Evolutionary conservation across 2,113 vertebrate species (phyloP).

Genomic region (Phylloscopus trochilus): DNA sequence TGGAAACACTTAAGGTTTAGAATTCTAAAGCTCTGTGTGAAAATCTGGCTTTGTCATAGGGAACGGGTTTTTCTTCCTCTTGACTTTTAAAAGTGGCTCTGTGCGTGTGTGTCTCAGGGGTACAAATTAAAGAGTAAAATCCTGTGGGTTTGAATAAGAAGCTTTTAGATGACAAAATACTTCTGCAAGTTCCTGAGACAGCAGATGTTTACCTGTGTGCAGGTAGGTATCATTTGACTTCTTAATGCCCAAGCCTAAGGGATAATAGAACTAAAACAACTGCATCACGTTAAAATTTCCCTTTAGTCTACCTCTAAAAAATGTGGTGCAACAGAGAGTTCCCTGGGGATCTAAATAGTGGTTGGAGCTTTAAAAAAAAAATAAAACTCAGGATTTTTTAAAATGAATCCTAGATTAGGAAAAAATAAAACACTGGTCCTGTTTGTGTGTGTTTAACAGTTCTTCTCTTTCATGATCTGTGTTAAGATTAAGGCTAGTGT

Average conservation of each 20-base stretch:
- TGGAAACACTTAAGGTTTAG: neutral
- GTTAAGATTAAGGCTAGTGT: neutral
- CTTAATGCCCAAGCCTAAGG: constrained; percentile 29
- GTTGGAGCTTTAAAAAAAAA: neutral
- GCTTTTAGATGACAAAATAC: neutral
- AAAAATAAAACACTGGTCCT: neutral
- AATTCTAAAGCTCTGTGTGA: neutral
- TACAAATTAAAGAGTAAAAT: constrained; percentile 38
- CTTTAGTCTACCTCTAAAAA: neutral
- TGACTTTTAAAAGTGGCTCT: neutral
- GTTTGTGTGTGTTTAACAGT: neutral
- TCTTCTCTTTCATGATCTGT: neutral
- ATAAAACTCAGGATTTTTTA: neutral
- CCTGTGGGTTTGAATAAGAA: neutral
- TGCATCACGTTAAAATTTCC: neutral
- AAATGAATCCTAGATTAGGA: neutral
- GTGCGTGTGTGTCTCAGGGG: neutral
- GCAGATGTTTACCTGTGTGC: neutral
- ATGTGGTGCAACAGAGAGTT: neutral
- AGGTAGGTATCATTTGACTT: neutral
- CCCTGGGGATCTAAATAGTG: neutral
- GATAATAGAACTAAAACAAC: constrained; percentile 21
- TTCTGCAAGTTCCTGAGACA: neutral
- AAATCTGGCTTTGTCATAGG: neutral
- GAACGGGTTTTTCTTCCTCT: neutral